Conservation (phyloP, 2,888 invertebrate genomes). For the Lithodes maja region DNA sequence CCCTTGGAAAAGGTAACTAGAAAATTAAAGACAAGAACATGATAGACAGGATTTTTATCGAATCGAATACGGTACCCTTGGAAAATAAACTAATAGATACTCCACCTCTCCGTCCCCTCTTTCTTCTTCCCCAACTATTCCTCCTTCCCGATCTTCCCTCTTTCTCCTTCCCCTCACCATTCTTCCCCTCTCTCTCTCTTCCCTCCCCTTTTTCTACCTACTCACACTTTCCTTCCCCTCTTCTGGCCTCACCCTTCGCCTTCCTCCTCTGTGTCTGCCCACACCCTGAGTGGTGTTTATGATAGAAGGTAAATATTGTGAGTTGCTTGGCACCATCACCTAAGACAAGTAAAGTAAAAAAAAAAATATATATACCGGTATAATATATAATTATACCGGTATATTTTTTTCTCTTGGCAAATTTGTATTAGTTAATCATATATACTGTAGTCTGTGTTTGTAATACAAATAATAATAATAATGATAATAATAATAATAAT, state of each 20-base stretch:
- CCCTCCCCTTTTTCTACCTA: neutral
- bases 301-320: neutral
- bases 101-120: neutral
- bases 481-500: too few species aligned
- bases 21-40: neutral
- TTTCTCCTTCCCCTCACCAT: neutral
- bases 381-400: too few species aligned
- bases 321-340: neutral
- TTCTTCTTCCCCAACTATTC: neutral
- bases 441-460: too few species aligned
- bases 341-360: too few species aligned
- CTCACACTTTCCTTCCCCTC: neutral
- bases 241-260: neutral
- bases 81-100: neutral
- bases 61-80: too few species aligned
- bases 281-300: neutral
- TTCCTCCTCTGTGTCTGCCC: neutral
- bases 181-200: constrained; percentile 1
- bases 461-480: too few species aligned
- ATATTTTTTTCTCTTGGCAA: too few species aligned
- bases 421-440: too few species aligned
- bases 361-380: too few species aligned
- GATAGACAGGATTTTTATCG: neutral
- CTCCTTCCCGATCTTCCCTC: neutral
- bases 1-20: too few species aligned